phyloP scores from a whole-genome alignment of 2,888 invertebrate species.

The Stenchaetothrips biformis region DNA sequence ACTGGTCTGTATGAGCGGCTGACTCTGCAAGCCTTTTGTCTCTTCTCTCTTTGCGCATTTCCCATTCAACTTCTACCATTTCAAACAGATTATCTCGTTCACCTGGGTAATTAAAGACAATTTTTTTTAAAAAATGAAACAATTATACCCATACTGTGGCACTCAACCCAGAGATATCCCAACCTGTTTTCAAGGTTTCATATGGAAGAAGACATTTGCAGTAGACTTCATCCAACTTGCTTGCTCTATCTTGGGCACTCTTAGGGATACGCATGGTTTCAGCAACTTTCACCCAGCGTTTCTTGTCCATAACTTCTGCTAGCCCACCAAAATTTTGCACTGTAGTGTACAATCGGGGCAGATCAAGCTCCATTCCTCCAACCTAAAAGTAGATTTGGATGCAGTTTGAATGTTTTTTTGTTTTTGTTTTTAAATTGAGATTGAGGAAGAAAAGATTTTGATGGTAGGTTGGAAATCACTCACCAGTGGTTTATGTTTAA shows the following conservation, averaged over 20 bases:
- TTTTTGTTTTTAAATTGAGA: slow-evolving; percentile 28
- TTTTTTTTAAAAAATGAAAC: slow-evolving; percentile 15
- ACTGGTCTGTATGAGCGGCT: slow-evolving; percentile 45
- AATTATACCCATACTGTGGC: background rate
- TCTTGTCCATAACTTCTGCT: slow-evolving; percentile 79
- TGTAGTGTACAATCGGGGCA: slow-evolving; percentile 77
- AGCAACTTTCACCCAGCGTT: slow-evolving; percentile 82
- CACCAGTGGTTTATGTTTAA: slow-evolving; percentile 74
- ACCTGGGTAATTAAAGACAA: slow-evolving; percentile 46
- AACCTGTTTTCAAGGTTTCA: slow-evolving; percentile 71
- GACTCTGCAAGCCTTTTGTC: slow-evolving; percentile 45
- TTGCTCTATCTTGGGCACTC: slow-evolving; percentile 70
- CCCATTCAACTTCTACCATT: slow-evolving; percentile 72
- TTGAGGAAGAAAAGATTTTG: slow-evolving; percentile 32
- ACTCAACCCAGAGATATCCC: slow-evolving; percentile 36
- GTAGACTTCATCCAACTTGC: slow-evolving; percentile 82
- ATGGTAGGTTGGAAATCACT: slow-evolving; percentile 40
- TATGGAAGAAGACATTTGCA: slow-evolving; percentile 87
- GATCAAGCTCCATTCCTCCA: slow-evolving; percentile 85
- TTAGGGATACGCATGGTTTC: slow-evolving; percentile 83
- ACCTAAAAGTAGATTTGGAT: slow-evolving; percentile 52
- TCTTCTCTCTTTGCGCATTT: slow-evolving; percentile 54
- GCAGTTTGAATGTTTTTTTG: background rate
- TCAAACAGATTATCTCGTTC: slow-evolving; percentile 69
- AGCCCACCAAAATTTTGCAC: slow-evolving; percentile 82